Conservation (phyloP, 2,113 vertebrate species). For the Sarotherodon lohbergeri region DNA sequence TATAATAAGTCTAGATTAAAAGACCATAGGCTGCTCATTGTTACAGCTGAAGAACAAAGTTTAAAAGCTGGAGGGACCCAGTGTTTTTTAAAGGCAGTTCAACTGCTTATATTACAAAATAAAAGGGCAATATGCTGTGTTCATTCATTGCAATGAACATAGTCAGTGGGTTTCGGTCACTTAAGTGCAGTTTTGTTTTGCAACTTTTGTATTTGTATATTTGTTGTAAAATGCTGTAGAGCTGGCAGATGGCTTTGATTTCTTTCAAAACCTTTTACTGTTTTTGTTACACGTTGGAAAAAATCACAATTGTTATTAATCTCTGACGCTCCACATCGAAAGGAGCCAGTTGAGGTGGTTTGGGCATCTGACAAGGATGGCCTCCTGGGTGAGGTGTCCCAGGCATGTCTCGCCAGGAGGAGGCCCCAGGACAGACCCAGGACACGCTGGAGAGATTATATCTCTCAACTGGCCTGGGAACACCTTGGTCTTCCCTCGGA, state of each 20-base stretch:
- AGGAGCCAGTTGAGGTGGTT: neutral
- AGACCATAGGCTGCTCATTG: conserved; percentile 21
- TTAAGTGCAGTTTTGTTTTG: neutral
- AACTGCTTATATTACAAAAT: neutral
- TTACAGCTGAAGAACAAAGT: neutral
- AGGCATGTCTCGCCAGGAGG: neutral
- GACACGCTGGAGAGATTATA: neutral
- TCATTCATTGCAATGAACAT: neutral
- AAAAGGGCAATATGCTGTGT: neutral
- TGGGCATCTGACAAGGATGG: neutral
- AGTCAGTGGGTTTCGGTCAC: neutral
- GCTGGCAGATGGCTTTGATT: neutral
- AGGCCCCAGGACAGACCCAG: neutral
- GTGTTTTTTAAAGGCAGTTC: neutral
- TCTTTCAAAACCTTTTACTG: neutral
- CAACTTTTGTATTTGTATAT: neutral
- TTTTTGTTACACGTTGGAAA: neutral
- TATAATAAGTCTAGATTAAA: conserved; percentile 42
- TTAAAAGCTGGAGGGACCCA: neutral
- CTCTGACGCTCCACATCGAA: neutral
- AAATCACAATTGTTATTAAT: neutral
- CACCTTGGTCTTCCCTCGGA: neutral
- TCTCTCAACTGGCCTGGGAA: neutral
- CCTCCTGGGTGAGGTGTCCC: neutral
- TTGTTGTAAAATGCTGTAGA: neutral